phyloP scores from a whole-genome alignment of 2,113 vertebrate species.

The Rhabdornis inornatus region DNA sequence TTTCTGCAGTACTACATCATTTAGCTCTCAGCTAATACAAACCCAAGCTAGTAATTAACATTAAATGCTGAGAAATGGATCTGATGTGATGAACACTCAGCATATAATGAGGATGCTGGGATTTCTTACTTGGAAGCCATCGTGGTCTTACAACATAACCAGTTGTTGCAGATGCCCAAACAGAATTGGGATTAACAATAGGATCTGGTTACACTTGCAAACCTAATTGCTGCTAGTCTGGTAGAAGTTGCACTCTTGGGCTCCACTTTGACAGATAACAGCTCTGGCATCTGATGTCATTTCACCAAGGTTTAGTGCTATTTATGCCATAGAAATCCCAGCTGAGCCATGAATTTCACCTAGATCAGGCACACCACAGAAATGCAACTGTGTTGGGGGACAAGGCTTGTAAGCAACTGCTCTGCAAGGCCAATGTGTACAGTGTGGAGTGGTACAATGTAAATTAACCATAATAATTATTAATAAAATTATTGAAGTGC shows the following conservation, averaged over 20 bases:
- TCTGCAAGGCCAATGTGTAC: not conserved
- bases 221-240: conserved; percentile 15
- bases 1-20: conserved; percentile 60
- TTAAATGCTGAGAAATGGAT: conserved; percentile 67
- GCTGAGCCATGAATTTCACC: not conserved
- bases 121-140: conserved; percentile 51
- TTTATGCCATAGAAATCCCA: conserved; percentile 42
- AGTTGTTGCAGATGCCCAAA: conserved; percentile 40
- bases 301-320: conserved; percentile 1
- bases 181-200: conserved; percentile 32
- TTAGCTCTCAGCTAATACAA: conserved; percentile 69
- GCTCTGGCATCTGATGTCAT: conserved; percentile 32
- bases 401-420: not conserved
- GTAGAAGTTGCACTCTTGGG: not conserved
- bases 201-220: conserved; percentile 36
- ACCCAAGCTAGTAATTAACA: conserved; percentile 67
- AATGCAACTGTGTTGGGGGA: not conserved
- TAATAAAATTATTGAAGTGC: not conserved
- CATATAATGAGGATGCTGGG: conserved; percentile 38
- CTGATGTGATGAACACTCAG: conserved; percentile 63
- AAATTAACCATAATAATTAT: not conserved
- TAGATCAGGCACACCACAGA: not conserved
- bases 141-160: conserved; percentile 29
- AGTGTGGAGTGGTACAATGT: not conserved
- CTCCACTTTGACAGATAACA: not conserved